Evolutionary conservation across 1,140 invertebrate species (phyloP), one percentile per base, ranked within the genome.

Genomic region (Alviniconcha marisindica): DNA sequence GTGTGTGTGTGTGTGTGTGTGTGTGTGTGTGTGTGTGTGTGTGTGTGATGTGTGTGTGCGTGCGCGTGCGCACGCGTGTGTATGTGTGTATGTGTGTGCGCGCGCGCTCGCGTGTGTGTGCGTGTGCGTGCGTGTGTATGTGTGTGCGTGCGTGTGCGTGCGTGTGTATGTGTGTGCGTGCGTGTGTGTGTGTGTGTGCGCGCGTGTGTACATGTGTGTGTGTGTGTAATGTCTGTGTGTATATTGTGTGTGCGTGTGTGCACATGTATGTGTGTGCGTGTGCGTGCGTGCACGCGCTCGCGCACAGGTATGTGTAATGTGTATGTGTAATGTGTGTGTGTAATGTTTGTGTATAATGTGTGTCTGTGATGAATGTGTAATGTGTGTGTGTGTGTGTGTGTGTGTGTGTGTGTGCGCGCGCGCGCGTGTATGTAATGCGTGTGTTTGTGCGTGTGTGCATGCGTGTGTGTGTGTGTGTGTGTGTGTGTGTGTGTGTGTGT

Each of bases 381-480:
- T 21, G 60, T 28, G 60, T 28, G 60, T 28, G 60, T 28, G 60
- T 66, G 28, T 66, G 28, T 66, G 60, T 66, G 60, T 66, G 28
- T 66, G 14, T 66, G 60, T 28, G 60, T 10, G 48, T 21, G 21
- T 21, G 60, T 66, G 21, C 18, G 7, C 28, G 60, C 18, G 21
- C 18, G 5, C 7, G 7, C 28, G n/a, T 14, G n/a, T 66, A n/a
- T 66, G 18, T 66, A 10, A n/a, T 21, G 60, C 28, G 5, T 28
- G 21, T 21, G 7, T 7, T 51, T 7, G 48, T 51, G 48, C 21
- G 48, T 21, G 48, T 51, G 48, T 21, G 48, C 48, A 21, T 21
- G 48, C 38, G 54, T 28, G 63, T 81, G 24, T 79, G 82, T n/a
- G 44, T 77, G 28, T 77, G 84, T 10, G 81, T 83, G 28, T 81